Evolutionary conservation across 92 coral and sea anemone species (phyloP), one percentile per base, ranked within the genome.

Genomic region (Heteractis magnifica): DNA sequence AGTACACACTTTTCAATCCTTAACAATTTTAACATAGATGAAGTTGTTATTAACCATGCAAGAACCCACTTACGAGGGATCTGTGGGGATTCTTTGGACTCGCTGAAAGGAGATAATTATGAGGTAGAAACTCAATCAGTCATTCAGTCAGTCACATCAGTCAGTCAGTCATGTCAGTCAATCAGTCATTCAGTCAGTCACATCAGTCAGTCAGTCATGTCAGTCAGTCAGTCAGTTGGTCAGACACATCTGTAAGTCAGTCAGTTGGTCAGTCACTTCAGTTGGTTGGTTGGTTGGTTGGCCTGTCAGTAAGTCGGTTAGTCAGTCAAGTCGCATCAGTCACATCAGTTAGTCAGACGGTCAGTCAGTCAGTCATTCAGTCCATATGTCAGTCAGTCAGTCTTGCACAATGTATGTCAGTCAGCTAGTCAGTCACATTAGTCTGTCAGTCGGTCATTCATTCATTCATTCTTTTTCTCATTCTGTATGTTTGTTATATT

Each of bases 1-100:
- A 34, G 44, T 34, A 34, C 3, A 34, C 44, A 34, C 44, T 34
- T 16, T 52, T 52, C 13, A 52, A 18, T 64, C 83, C 83, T 80
- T 80, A 62, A 80, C 58, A 6, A 19, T 10, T 80, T 71, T 52
- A 20, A 92, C 83, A 91, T 95, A 81, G 98, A 95, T 77, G 89
- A 89, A 60, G 80, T 90, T 3, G 90, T 95, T 3, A 80, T 93
- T 73, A 90, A 95, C 53, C 88, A 92, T 78, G 94, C 98, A 9
- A 86, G 83, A 49, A 92, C 89, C 72, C 76, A 93, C 82, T 81
- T 95, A 70, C 85, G 95, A 71, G 94, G 95, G 52, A 93, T 95
- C 56, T 89, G 95, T 88, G 97, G 97, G 6, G 85, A 89, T 68
- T 49, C 91, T 23, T 84, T 87, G 85, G 98, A 93, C 56, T 87